Evolutionary conservation across 1,140 invertebrate genomes (phyloP), one percentile per base, ranked within the genome.

Genomic region (Macrosteles quadrilineatus): DNA sequence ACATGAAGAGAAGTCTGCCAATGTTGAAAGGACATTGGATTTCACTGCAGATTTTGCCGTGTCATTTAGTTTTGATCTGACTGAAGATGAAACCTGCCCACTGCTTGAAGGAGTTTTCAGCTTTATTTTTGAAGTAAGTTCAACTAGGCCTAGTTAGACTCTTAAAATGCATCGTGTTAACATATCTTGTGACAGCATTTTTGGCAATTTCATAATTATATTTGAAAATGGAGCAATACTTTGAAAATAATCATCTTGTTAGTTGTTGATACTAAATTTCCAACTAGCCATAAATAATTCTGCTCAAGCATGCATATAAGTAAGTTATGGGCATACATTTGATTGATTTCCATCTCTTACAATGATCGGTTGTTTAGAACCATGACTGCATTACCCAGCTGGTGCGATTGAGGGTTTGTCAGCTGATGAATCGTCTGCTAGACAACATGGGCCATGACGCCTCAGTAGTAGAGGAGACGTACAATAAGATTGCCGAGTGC

Each of bases 391-490:
- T 81, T 40, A 85, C 86, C 36, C 79, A 84, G 57, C 85, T 84
- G 47, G 85, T 93, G 0, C 81, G 92, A 27, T 91, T 87, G 78
- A 83, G 91, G 12, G 85, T 89, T 2, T 94, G 92, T 77, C 87
- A 92, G 75, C 84, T 92, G 70, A 81, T 94, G 9, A 89, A 91
- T 75, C 85, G 89, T 73, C 82, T 94, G 25, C 80, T 95, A 1
- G 85, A 86, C 40, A 86, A 87, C 45, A 84, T 95, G 74, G 90
- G 90, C 2, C 88, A 91, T 64, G 86, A 92, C 76, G 92, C 91
- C 1, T 86, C 86, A 1, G 83, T 95, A 2, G 91, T 93, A 75
- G 91, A 93, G 81, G 84, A 85, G 1, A 79, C 93, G 0, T 94
- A 88, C 78, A 88, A 92, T 72, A 85, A 85, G 70, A 88, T 94